Evolutionary conservation across 2,888 invertebrate genomes (phyloP), one percentile per base, ranked within the genome.

Genomic region (Troglohyphantes excavatus): DNA sequence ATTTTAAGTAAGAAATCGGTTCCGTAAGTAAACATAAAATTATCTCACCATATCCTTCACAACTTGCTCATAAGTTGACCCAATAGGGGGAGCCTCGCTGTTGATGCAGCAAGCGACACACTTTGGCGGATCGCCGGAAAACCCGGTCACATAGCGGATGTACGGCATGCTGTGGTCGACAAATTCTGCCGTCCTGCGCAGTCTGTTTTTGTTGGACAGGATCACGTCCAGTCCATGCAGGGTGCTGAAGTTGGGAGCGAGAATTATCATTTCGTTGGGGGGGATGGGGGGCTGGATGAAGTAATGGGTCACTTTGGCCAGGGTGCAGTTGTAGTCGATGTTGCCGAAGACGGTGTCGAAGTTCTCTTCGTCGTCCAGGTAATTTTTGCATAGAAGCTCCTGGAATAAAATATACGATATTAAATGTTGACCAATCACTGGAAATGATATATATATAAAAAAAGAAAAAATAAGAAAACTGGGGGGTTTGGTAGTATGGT

Each of bases 1-100:
- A n/a, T n/a, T n/a, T n/a, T n/a, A n/a, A n/a, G n/a, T n/a, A n/a
- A n/a, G n/a, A n/a, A n/a, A n/a, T n/a, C n/a, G n/a, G n/a, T n/a
- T n/a, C n/a, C n/a, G n/a, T n/a, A 9, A 39, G 5, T 33, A 33
- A 3, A 33, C 33, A 3, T 33, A 33, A 13, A 13, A 21, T 11
- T n/a, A 19, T 65, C 65, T 78, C 17, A 78, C 78, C 78, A 78
- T 78, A 61, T 33, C 17, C 23, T 23, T 23, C 0, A 78, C 23
- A 63, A 43, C 19, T 13, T 6, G n/a, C 9, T 65, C 43, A 39
- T 33, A 43, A 19, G 21, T 65, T 2, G 21, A 17, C 21, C 1
- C 19, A 59, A 19, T 21, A 13, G 13, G 19, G 39, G 5, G 7
- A n/a, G 63, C 1, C 33, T 39, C 11, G 2, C 9, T 21, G 2